Evolutionary conservation across 2,888 invertebrate species (phyloP), one percentile per base, ranked within the genome.

Genomic region (Branchellion lobata): DNA sequence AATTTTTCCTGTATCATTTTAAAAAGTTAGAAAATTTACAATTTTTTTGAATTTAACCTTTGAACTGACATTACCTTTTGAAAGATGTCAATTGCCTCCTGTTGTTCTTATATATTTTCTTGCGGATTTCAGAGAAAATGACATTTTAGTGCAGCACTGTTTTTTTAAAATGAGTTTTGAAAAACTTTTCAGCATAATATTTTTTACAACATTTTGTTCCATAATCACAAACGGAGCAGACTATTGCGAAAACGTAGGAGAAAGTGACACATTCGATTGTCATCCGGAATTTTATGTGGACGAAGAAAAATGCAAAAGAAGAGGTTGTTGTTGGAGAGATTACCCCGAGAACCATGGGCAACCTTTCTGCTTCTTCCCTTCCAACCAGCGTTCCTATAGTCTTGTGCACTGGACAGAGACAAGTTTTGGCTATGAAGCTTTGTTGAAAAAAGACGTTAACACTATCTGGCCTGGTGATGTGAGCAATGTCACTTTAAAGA

Each of bases 381-480:
- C 27, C n/a, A 78, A 83, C 51, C 82, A 81, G 61, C 74, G 74
- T 31, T 79, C 81, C 34, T 83, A 83, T 57, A 65, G 68, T 29
- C 65, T 81, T 1, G 29, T 18, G 1, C 61, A 74, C 21, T 33
- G 79, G 72, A 74, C 79, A 36, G 79, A 76, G 21, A 83, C 83
- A 8, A 40, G 47, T 0, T 81, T 24, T 68, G 83, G 83, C 11
- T 82, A 77, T 71, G 61, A 72, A 14, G 81, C 79, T 1, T 27
- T 18, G 1, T 65, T 83, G 29, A 61, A 36, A 5, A 61, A 82
- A 51, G n/a, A 61, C 1, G 34, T 75, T 0, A 18, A 36, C 1
- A 76, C 82, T 29, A 51, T 40, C 5, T 84, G 84, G 84, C 84
- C 84, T 0, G 57, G 75, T 24, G 83, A 84, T 57, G 51, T 83